These are phyloP conservation scores for Podarcis raffonei DNA, from an alignment of 2,113 vertebrate genomes.

Conservation along the genomic window DNA sequence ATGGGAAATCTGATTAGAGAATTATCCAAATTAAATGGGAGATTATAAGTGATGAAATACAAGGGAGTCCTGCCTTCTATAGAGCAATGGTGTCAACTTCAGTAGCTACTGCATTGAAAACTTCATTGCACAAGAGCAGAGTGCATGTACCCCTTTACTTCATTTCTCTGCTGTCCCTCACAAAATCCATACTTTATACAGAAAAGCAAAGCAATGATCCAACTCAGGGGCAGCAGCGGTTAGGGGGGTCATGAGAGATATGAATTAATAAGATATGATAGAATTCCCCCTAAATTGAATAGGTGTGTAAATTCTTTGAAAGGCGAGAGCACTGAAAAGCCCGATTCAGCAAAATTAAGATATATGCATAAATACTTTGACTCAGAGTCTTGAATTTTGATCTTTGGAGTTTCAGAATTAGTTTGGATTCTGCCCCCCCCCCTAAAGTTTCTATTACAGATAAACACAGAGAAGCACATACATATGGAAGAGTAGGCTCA, in stretches of 20 bases:
- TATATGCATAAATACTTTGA: no score
- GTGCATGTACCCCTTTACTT: background rate
- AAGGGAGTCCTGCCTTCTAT: slow-evolving; percentile 2
- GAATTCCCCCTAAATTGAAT: background rate
- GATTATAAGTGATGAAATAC: slow-evolving; percentile 43
- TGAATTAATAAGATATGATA: background rate
- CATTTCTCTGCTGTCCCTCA: background rate
- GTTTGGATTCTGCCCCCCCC: no score
- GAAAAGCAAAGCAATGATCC: background rate
- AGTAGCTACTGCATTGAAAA: background rate
- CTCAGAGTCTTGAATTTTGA: background rate
- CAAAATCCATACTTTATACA: background rate
- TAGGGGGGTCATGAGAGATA: background rate
- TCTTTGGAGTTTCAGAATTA: background rate
- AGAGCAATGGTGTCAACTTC: background rate
- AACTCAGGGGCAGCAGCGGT: background rate
- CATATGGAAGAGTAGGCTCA: no score
- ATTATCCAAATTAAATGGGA: slow-evolving; percentile 48
- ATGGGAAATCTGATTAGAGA: slow-evolving; percentile 44
- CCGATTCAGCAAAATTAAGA: no score
- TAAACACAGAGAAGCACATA: no score
- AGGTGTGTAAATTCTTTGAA: background rate
- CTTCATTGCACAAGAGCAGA: background rate
- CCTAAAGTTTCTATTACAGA: background rate
- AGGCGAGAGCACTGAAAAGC: no score